Conservation (phyloP, 2,888 invertebrate genomes). For the Trissolcus japonicus region DNA sequence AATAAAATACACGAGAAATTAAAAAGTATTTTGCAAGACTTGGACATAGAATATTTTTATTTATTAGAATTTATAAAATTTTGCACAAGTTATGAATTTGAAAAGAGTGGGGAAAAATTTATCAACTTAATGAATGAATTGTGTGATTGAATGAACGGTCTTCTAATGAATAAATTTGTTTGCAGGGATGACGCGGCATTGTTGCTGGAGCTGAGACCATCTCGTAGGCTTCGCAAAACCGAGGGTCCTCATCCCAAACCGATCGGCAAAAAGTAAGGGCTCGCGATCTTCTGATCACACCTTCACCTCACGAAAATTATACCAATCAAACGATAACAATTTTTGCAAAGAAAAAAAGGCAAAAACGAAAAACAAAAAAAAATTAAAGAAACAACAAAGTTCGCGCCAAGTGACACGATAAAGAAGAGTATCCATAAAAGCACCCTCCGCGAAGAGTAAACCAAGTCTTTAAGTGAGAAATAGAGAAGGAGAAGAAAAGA, state of each 20-base stretch:
- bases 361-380: conserved; percentile 6
- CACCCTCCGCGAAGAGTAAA: conserved; percentile 15
- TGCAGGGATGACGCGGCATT: conserved; percentile 70
- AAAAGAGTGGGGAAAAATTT: background rate
- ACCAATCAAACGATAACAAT: conserved; percentile 24
- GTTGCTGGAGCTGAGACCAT: conserved; percentile 70
- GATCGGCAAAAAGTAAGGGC: conserved; percentile 72
- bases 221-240: conserved; percentile 68
- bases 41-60: too few relatives aligned
- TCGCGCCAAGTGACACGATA: conserved; percentile 23
- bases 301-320: conserved; percentile 40
- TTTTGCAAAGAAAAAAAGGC: conserved; percentile 16
- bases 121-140: background rate
- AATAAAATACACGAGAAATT: too few relatives aligned
- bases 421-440: conserved; percentile 7
- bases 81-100: background rate
- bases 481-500: conserved; percentile 1
- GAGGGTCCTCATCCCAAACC: conserved; percentile 63
- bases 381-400: conserved; percentile 5
- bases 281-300: conserved; percentile 60
- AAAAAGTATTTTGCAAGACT: too few relatives aligned
- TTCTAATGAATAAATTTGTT: conserved; percentile 40
- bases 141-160: background rate
- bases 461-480: conserved; percentile 13
- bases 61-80: too few relatives aligned